Base-by-base conservation (phyloP, 2,797 vertebrate genomes). In the Antennarius maculatus region DNA sequence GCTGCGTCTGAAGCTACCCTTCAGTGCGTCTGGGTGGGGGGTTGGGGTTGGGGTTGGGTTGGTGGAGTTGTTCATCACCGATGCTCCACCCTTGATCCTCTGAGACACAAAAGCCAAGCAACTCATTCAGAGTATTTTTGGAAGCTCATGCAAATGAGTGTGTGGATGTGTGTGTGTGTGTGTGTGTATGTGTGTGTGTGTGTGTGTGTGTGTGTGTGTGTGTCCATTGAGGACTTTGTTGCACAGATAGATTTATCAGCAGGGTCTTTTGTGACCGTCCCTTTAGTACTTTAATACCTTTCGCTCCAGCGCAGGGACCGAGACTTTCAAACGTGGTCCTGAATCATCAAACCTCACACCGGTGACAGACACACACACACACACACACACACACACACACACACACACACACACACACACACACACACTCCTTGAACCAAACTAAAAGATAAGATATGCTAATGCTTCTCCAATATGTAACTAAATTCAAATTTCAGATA, bases 211-310 rank as follows among this genome's bases (percentile, higher is more conserved):
- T 54, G 61, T 55, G 61, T 55, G 72, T 69, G 78, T 74, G 72
- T 70, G 69, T 81, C 54, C 65, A 76, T 71, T 81, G 75, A 84
- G 79, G 63, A 86, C 84, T 81, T 90, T 88, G 87, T 87, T 72
- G 71, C 54, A 56, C 51, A 77, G 88, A 84, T 84, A 92, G 91
- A 93, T 94, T 92, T 92, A 92, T 92, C 83, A 86, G 85, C 62
- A 5, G 56, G 58, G 37, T 43, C 85, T 71, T 90, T 91, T 92
- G 89, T 92, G 79, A 76, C 45, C 9, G 17, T 74, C 79, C 72
- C 78, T 55, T 23, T 23, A 49, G 58, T 70, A 23, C 67, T 81
- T 59, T 75, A 74, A 47, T 74, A 81, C 82, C 80, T 80, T 80
- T 81, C 74, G 73, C 81, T 85, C 64, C 66, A 69, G 67, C 63